Conservation (phyloP, 2,797 vertebrate genomes). For the Australoheros facetus region DNA sequence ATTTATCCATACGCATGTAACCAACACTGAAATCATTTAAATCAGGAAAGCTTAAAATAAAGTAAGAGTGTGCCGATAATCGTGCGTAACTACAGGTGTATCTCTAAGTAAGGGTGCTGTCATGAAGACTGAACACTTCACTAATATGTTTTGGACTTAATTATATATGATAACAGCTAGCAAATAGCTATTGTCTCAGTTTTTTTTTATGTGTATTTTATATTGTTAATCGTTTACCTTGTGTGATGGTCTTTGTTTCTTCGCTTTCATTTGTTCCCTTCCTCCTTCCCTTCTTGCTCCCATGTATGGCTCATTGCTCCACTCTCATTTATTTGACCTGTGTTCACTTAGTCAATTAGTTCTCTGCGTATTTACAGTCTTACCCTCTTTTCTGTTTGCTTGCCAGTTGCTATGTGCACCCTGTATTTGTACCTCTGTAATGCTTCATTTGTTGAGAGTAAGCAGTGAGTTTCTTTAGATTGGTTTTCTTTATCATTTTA, state of each 20-base stretch:
- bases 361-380: neutral
- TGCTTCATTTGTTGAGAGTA: neutral
- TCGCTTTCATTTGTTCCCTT: too few species aligned
- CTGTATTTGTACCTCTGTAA: neutral
- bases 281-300: too few species aligned
- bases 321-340: neutral
- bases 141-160: neutral
- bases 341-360: neutral
- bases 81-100: too few species aligned
- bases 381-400: accelerated
- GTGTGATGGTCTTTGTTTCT: too few species aligned
- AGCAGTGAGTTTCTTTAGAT: neutral
- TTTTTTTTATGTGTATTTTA: too few species aligned
- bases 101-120: neutral
- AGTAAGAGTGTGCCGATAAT: neutral
- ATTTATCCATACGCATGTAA: neutral
- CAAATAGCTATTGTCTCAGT: too few species aligned
- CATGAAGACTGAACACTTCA: neutral
- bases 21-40: neutral
- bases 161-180: too few species aligned
- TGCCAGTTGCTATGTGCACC: neutral
- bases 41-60: neutral
- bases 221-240: too few species aligned
- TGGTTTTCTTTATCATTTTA: neutral
- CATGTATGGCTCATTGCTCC: too few species aligned